These are phyloP conservation scores for Corvus moneduloides DNA, from an alignment of 2,113 vertebrate species.

Conservation along the genomic window DNA sequence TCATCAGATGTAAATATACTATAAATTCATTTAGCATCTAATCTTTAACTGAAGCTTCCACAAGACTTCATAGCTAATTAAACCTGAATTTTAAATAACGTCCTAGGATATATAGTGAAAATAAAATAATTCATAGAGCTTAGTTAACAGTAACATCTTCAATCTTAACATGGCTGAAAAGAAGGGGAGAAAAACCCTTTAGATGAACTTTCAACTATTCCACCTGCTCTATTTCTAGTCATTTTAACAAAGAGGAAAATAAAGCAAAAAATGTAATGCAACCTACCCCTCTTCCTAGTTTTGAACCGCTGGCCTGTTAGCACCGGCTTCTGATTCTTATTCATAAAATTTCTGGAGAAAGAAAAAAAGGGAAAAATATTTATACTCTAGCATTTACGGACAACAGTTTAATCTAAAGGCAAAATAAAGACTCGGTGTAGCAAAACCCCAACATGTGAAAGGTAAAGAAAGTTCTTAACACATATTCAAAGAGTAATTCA, in stretches of 20 bases:
- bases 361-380: conserved; percentile 9
- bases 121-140: neutral
- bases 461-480: neutral
- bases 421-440: neutral
- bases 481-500: neutral
- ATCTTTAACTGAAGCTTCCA: neutral
- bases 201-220: neutral
- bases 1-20: neutral
- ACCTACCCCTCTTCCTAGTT: conserved; percentile 95
- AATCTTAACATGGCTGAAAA: neutral
- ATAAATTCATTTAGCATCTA: neutral
- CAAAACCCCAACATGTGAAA: neutral
- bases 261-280: neutral
- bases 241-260: neutral
- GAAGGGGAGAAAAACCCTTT: neutral
- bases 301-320: conserved; percentile 97
- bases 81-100: neutral
- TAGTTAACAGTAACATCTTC: neutral
- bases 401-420: neutral
- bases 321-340: conserved; percentile 97
- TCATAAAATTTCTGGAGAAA: conserved; percentile 91
- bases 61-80: neutral
- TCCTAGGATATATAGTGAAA: neutral
- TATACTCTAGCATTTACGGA: neutral
- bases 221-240: neutral